Percentiles rank a stretch among this genome's conserved stretches.
phyloP scores from a whole-genome alignment of 2,797 vertebrate species.

The Acanthopagrus latus region DNA sequence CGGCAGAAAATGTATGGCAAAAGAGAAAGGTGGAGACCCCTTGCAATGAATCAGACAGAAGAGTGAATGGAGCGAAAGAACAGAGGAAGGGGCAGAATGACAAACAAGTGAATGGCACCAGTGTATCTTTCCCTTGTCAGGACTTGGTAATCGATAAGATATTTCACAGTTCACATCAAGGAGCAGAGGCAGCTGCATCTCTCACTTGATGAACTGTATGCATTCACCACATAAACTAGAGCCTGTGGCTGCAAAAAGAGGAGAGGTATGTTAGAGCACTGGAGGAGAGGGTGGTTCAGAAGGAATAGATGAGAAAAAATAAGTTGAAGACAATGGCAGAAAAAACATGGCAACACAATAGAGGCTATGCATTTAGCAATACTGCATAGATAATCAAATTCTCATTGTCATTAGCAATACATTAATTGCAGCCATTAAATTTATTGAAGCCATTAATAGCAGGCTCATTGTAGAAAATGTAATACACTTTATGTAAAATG shows the following conservation, averaged over 20 bases:
- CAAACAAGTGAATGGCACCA: slow-evolving; percentile 17
- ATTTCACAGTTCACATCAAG: slow-evolving; percentile 9
- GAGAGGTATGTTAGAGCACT: not conserved
- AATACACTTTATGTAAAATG: not conserved
- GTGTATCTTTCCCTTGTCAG: not conserved
- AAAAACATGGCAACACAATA: not conserved
- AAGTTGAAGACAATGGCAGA: not conserved
- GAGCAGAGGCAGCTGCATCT: slow-evolving; percentile 5
- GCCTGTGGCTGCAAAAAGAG: not conserved
- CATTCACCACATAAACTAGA: slow-evolving; percentile 6
- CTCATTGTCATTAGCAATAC: not conserved
- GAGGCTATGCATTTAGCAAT: not conserved
- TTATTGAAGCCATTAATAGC: not conserved
- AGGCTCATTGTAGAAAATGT: not conserved
- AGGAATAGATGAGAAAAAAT: slow-evolving; percentile 1
- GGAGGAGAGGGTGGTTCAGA: not conserved
- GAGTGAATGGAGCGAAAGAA: not conserved
- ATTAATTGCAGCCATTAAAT: not conserved
- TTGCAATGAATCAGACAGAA: not conserved
- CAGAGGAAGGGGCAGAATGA: slow-evolving; percentile 5
- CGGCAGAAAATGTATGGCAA: not conserved
- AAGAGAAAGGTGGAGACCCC: slow-evolving; percentile 9
- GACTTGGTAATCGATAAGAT: not conserved
- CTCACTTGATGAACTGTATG: not conserved
- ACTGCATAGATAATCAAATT: slow-evolving; percentile 1